These are phyloP conservation scores for Orestias chungarensis DNA, from an alignment of 2,797 vertebrate genomes.

Conservation along the genomic window DNA sequence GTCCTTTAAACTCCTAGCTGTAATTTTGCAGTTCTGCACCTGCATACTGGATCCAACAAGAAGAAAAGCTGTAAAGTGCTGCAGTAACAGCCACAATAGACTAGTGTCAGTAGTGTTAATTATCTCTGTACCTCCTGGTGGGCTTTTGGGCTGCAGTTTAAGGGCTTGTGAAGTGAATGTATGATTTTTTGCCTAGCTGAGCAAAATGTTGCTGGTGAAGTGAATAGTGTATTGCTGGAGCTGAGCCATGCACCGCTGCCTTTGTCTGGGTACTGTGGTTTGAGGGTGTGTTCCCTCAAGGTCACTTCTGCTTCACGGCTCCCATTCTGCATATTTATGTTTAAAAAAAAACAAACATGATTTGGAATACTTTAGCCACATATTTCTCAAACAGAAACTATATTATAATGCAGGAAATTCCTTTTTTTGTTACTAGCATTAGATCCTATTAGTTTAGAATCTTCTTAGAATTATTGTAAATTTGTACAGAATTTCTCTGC, in stretches of 20 bases:
- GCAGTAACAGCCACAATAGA: slow-evolving; percentile 44
- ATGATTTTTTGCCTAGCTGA: slow-evolving; percentile 15
- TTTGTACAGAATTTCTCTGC: neutral
- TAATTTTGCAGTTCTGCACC: slow-evolving; percentile 9
- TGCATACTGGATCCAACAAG: neutral
- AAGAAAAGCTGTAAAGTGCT: slow-evolving; percentile 34
- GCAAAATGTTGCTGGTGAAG: slow-evolving; percentile 63
- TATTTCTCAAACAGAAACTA: no score
- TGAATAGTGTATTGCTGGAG: slow-evolving; percentile 55
- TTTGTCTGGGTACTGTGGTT: slow-evolving; percentile 67
- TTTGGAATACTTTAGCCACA: neutral
- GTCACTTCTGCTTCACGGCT: slow-evolving; percentile 50
- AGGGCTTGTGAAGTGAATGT: neutral
- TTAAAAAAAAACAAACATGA: slow-evolving; percentile 11
- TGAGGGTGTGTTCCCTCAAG: slow-evolving; percentile 65
- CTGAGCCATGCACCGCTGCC: slow-evolving; percentile 63
- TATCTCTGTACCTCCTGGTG: slow-evolving; percentile 46
- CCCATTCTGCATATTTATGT: slow-evolving; percentile 39
- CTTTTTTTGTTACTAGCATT: no score
- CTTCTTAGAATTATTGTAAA: neutral
- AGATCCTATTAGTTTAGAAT: neutral
- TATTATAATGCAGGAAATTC: no score
- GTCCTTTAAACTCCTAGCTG: slow-evolving; percentile 4
- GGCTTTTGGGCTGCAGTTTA: slow-evolving; percentile 31
- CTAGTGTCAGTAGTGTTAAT: slow-evolving; percentile 47